These are phyloP conservation scores for Fopius arisanus DNA, from an alignment of 1,140 invertebrate species.

Conservation along the genomic window DNA sequence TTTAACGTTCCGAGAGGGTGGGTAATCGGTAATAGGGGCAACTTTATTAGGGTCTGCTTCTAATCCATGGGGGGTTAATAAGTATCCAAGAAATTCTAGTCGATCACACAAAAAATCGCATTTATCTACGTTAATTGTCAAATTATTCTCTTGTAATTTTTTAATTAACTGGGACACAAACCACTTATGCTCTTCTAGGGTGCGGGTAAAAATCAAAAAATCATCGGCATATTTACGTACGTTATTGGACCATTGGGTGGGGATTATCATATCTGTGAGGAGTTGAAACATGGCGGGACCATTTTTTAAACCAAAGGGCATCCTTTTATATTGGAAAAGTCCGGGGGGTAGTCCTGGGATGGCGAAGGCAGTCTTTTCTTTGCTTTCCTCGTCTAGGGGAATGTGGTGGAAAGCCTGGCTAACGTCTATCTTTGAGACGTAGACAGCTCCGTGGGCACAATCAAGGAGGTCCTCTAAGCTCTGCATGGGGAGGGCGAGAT, in stretches of 20 bases:
- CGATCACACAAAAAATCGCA: background rate
- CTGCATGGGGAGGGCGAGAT: too few species aligned
- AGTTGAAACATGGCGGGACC: background rate
- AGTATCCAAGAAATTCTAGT: background rate
- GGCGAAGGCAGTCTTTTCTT: conserved; percentile 21
- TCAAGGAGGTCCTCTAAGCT: too few species aligned
- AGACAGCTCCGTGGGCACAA: too few species aligned
- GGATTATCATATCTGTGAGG: background rate
- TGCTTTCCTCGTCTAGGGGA: background rate
- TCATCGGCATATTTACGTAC: background rate
- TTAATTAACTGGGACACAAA: background rate
- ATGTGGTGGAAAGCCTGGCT: conserved; percentile 24
- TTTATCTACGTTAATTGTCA: background rate
- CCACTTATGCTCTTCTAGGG: conserved; percentile 8
- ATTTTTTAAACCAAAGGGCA: conserved; percentile 24
- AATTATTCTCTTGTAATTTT: background rate
- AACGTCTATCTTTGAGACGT: too few species aligned
- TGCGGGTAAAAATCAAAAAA: background rate
- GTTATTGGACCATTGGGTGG: background rate
- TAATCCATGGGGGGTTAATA: background rate
- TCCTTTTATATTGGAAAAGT: conserved; percentile 5
- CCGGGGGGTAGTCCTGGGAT: too few species aligned
- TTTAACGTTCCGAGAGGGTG: background rate
- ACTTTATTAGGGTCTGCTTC: background rate
- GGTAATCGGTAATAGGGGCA: background rate